These are phyloP conservation scores for Callospermophilus lateralis DNA, from an alignment of 2,113 vertebrate species.

Conservation along the genomic window DNA sequence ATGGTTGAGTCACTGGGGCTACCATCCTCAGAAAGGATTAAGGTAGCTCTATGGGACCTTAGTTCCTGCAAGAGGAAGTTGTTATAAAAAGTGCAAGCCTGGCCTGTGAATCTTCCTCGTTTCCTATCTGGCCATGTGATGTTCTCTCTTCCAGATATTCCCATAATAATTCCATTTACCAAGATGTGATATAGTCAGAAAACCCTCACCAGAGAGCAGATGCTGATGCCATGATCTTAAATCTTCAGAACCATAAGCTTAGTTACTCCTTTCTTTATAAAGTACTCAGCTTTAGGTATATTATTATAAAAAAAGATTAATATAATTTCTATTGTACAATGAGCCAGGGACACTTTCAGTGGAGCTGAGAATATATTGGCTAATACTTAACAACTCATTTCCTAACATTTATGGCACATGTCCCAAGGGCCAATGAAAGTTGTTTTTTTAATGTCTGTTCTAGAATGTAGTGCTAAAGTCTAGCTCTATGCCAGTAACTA, in stretches of 20 bases:
- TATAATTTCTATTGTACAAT: not conserved
- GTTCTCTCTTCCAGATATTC: not conserved
- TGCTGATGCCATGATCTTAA: not conserved
- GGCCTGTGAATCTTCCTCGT: not conserved
- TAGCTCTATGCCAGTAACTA: not conserved
- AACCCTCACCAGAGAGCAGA: not conserved
- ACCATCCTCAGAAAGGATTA: not conserved
- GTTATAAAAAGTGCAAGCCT: not conserved
- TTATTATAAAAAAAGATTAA: not conserved
- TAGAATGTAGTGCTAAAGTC: not conserved
- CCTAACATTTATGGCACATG: not conserved
- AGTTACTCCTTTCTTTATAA: not conserved
- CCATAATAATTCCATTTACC: not conserved
- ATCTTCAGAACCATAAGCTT: not conserved
- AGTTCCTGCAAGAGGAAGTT: not conserved
- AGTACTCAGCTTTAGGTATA: not conserved
- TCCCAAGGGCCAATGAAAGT: not conserved
- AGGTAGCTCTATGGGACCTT: not conserved
- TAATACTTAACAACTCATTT: not conserved
- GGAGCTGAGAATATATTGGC: not conserved
- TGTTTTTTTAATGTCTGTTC: constrained; percentile 10
- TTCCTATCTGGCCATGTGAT: no score
- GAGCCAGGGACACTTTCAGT: constrained; percentile 29
- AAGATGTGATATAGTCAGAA: not conserved
- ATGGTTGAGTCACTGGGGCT: no score